These are phyloP conservation scores for Altica lythri DNA, from an alignment of 2,888 invertebrate species.

Conservation along the genomic window DNA sequence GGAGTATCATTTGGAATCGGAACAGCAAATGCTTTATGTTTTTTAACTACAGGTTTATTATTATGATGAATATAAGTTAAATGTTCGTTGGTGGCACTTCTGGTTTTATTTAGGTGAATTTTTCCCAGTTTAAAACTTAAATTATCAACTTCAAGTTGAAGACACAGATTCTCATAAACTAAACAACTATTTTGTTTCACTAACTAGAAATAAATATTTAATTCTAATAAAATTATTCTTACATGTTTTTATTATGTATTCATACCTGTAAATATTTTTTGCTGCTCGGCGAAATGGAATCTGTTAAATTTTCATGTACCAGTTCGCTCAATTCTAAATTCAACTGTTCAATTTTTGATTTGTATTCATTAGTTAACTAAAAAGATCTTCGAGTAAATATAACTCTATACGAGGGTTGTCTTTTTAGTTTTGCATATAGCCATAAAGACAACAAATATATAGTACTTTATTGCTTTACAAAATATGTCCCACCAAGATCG, in stretches of 20 bases:
- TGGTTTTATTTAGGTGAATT: conserved; percentile 44
- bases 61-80: conserved; percentile 43
- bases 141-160: conserved; percentile 53
- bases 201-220: conserved; percentile 44
- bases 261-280: conserved; percentile 56
- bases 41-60: background rate
- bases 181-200: conserved; percentile 54
- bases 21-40: conserved; percentile 22
- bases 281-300: conserved; percentile 52
- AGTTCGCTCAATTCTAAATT: conserved; percentile 49
- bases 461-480: too few relatives aligned
- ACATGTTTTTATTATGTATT: too few relatives aligned
- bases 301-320: conserved; percentile 47
- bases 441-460: too few relatives aligned
- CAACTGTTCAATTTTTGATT: conserved; percentile 48
- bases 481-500: too few relatives aligned
- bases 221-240: too few relatives aligned
- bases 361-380: conserved; percentile 49
- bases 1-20: conserved; percentile 40
- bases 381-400: conserved; percentile 35
- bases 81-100: conserved; percentile 48
- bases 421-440: too few relatives aligned
- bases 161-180: conserved; percentile 55
- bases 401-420: too few relatives aligned
- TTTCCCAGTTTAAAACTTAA: conserved; percentile 46